Base-by-base conservation (phyloP, 2,113 vertebrate genomes). In the Oryzias curvinotus region DNA sequence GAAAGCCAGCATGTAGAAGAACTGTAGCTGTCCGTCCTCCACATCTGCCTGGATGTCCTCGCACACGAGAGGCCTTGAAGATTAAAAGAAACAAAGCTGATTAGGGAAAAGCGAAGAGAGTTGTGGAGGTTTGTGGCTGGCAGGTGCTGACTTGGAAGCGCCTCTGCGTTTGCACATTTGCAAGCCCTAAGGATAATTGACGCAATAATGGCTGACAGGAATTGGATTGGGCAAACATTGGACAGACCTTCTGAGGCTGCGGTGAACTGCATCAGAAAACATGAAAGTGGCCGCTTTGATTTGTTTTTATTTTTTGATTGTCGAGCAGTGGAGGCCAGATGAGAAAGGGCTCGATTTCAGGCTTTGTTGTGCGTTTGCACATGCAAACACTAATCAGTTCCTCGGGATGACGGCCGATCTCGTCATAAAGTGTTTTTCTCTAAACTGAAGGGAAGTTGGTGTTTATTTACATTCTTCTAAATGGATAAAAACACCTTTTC, bases 1-100 rank as follows among this genome's bases (percentile, higher is more conserved):
- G 54, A 94, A 95, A 3, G 89, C 92, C 87, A 96, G 83, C 13
- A 95, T 76, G 64, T 96, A 96, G 81, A 93, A 93, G 77, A 93
- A 95, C 71, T 89, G 90, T 59, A 89, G 88, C 75, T 90, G 89
- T 42, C 83, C 80, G 0, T 90, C 87, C 59, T 91, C 89, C 67
- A 82, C 73, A 43, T 85, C 88, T 19, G 80, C 75, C 68, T 88
- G 81, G 49, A 82, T 63, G 68, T 83, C 84, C 30, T 91, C 91
- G 28, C 86, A 88, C 79, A 93, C 81, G 3, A 88, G 80, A 62
- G 86, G 84, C 93, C 91, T 93, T 62, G 23, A 10, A 23, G 52
- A 60, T 41, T 12, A 80, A 28, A 81, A 52, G 43, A 68, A 36
- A 49, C 1, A 0, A 47, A 28, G 25, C 36, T 3, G 15, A 54